Evolutionary conservation across 2,888 invertebrate species (phyloP), one percentile per base, ranked within the genome.

Genomic region (Heliconius ethilla): DNA sequence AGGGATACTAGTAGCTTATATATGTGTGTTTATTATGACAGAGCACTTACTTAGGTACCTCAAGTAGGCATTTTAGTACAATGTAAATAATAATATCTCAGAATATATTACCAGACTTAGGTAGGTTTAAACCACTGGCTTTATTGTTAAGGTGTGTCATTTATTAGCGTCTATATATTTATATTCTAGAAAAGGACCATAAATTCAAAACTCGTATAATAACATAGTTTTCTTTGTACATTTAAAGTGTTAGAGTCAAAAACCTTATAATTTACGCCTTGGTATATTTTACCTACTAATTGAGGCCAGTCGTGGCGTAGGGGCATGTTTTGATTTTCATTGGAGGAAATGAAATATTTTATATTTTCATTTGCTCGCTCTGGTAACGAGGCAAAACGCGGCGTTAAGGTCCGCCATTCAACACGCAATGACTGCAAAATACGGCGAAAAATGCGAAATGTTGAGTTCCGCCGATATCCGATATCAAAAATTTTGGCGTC

Each of bases 181-280:
- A 51, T 66, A 40, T 70, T 70, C 63, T 59, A 70, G 29, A 70
- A 70, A 70, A 76, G 63, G 63, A 76, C 51, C 62, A 45, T 62
- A 75, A 69, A 69, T 70, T 76, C 18, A 1, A 45, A 69, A 75
- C 75, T 75, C n/a, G 76, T 63, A 63, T 73, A 62, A 55, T 62
- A 73, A 25, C 22, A n/a, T 37, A 74, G n/a, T 29, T 74, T 45
- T 40, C 74, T 45, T 65, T 75, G 45, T 75, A 27, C n/a, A 45
- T 45, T 45, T 65, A 29, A 33, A 45, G 11, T 51, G 51, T 75
- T 66, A 70, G 63, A 63, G 76, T 45, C 76, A 65, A 76, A 63
- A 63, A 76, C 70, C 76, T 37, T 63, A 65, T 70, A 63, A 76
- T 29, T 75, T 75, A 45, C 45, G 11, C 22, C 18, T 65, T 51